Conservation (phyloP, 1,140 invertebrate species). For the Anastrepha ludens region DNA sequence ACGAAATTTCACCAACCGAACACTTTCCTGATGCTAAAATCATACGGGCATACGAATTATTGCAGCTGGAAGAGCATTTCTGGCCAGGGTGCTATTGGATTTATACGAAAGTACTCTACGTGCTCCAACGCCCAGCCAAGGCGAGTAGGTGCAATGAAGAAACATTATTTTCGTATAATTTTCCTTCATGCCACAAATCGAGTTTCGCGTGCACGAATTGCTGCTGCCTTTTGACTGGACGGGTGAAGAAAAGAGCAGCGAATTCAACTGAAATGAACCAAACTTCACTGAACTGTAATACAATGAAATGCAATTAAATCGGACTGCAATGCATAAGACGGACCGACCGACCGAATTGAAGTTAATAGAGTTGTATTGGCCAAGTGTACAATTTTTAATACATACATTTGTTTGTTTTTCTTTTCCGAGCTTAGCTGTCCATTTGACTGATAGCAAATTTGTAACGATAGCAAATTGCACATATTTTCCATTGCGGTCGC, state of each 20-base stretch:
- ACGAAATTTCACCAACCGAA: not conserved
- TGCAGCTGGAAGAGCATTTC: not conserved
- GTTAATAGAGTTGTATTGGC: not conserved
- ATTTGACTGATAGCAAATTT: not conserved
- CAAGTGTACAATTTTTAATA: too few relatives aligned
- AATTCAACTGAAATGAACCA: not conserved
- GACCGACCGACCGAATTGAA: not conserved
- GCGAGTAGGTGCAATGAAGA: not conserved
- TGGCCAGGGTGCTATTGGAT: not conserved
- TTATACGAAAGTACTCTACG: not conserved
- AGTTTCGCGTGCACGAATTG: not conserved
- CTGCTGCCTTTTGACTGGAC: not conserved
- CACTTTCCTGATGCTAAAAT: not conserved
- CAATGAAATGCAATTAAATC: slow-evolving; percentile 12
- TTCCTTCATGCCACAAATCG: not conserved
- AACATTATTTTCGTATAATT: not conserved
- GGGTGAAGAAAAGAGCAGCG: not conserved
- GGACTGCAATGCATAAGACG: not conserved
- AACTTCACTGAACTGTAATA: not conserved
- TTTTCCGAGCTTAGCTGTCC: not conserved
- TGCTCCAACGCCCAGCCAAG: not conserved
- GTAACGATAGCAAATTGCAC: not conserved
- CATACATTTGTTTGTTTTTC: not conserved
- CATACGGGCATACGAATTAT: too few relatives aligned
- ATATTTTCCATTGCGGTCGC: not conserved